Percentiles rank a stretch among this genome's conserved stretches.
Conservation (phyloP, 2,797 vertebrate species). For the Rhinichthys osculus region DNA sequence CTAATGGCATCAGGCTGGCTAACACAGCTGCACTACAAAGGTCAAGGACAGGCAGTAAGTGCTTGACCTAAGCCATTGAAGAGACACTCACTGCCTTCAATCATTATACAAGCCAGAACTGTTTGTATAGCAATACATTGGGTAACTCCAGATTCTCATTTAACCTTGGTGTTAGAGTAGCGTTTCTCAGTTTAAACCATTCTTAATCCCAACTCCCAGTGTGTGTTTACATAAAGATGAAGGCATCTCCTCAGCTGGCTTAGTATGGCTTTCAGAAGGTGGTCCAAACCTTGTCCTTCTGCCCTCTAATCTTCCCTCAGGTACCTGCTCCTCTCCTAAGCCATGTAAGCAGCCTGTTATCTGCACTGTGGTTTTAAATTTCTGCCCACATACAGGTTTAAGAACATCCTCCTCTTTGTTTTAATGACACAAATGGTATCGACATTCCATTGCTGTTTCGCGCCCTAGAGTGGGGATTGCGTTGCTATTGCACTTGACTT, state of each 20-base stretch:
- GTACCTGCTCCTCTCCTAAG: conserved; percentile 43
- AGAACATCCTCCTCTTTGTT: conserved; percentile 47
- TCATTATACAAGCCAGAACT: conserved; percentile 18
- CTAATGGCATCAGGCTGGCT: not conserved
- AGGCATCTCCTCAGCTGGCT: conserved; percentile 42
- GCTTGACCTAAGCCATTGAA: conserved; percentile 22
- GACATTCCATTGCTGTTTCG: conserved; percentile 45
- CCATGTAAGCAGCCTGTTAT: conserved; percentile 51
- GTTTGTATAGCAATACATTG: conserved; percentile 32
- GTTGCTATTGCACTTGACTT: conserved; percentile 40
- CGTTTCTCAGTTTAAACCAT: conserved; percentile 49
- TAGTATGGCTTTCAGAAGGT: conserved; percentile 51
- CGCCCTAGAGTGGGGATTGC: conserved; percentile 40
- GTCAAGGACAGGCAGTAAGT: not conserved
- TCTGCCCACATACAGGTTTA: conserved; percentile 37
- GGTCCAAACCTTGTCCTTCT: conserved; percentile 48
- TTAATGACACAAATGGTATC: conserved; percentile 47
- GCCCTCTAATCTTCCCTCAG: conserved; percentile 45
- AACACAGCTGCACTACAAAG: not conserved
- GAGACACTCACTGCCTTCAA: not conserved
- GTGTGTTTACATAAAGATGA: conserved; percentile 58
- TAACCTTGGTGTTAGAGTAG: conserved; percentile 54
- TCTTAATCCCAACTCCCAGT: conserved; percentile 58
- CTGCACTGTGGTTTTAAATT: conserved; percentile 27
- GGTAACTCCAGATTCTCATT: conserved; percentile 46